Conservation (phyloP, 1,140 invertebrate species). For the Diploscapter pachys region DNA sequence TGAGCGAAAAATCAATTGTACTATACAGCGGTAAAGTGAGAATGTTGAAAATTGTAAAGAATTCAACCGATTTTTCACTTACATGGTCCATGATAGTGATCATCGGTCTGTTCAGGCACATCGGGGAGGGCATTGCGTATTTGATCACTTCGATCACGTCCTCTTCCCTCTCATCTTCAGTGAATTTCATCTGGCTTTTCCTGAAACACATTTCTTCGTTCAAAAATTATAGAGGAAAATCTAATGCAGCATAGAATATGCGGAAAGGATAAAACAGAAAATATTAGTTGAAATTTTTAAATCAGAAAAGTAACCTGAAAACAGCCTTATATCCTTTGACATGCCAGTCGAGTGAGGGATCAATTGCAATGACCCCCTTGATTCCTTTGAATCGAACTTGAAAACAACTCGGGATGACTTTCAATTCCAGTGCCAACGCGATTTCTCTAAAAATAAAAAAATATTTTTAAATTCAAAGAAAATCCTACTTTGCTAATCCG, state of each 20-base stretch:
- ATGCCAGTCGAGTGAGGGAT: conserved; percentile 41
- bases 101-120: conserved; percentile 59
- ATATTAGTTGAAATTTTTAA: neutral
- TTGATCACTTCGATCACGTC: conserved; percentile 57
- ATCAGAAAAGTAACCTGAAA: conserved; percentile 13
- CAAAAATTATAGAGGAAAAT: too few relatives aligned
- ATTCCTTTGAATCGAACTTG: conserved; percentile 54
- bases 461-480: too few relatives aligned
- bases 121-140: conserved; percentile 60
- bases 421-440: conserved; percentile 18
- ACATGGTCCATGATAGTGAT: conserved; percentile 59
- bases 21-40: too few relatives aligned
- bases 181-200: conserved; percentile 56
- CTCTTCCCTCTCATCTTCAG: conserved; percentile 22
- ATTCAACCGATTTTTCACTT: too few relatives aligned
- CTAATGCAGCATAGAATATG: too few relatives aligned
- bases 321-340: conserved; percentile 11
- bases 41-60: too few relatives aligned
- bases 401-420: conserved; percentile 30
- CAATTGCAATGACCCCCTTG: conserved; percentile 54
- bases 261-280: too few relatives aligned
- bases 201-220: conserved; percentile 28
- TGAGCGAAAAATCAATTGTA: too few relatives aligned
- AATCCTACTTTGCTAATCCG: conserved; percentile 20
- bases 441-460: too few relatives aligned